Conservation (phyloP, 2,888 invertebrate genomes). For the Drosophila rellima region DNA sequence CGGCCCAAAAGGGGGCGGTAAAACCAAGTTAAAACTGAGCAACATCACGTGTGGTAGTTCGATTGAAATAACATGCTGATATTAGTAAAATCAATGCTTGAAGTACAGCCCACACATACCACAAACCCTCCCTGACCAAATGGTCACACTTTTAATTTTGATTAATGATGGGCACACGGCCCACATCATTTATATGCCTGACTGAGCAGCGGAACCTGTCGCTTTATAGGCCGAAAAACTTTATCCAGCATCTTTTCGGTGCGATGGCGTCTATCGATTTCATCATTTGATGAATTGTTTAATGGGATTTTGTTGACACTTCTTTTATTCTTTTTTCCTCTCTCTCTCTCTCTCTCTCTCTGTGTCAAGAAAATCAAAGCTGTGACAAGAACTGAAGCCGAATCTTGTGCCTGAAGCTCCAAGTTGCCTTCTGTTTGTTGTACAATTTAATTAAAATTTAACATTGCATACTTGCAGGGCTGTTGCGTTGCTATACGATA, state of each 20-base stretch:
- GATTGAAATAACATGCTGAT: constrained; percentile 16
- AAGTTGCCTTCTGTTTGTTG: constrained; percentile 33
- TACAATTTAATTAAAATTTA: constrained; percentile 77
- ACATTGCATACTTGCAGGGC: constrained; percentile 58
- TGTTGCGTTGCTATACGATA: constrained; percentile 38
- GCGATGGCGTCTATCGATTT: constrained; percentile 60
- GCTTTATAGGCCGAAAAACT: constrained; percentile 46
- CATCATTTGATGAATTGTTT: constrained; percentile 72
- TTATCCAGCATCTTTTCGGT: constrained; percentile 30
- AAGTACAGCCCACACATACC: not conserved
- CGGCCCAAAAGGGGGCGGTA: not conserved
- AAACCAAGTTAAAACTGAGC: not conserved
- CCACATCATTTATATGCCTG: constrained; percentile 75
- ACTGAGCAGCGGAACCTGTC: constrained; percentile 57
- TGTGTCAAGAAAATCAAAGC: constrained; percentile 7
- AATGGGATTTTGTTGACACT: constrained; percentile 68
- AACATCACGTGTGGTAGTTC: not conserved
- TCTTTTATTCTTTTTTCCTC: constrained; percentile 1
- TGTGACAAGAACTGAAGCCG: not conserved
- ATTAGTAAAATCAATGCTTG: constrained; percentile 11
- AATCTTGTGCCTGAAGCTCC: not conserved
- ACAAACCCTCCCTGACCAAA: constrained; percentile 19
- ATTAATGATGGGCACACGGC: constrained; percentile 62
- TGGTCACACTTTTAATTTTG: constrained; percentile 74
- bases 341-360: not conserved